A percentile compares a stretch with the other conserved stretches of the same genome.
These are phyloP conservation scores for Encarsia formosa DNA, from an alignment of 2,888 invertebrate genomes.

Conservation along the genomic window DNA sequence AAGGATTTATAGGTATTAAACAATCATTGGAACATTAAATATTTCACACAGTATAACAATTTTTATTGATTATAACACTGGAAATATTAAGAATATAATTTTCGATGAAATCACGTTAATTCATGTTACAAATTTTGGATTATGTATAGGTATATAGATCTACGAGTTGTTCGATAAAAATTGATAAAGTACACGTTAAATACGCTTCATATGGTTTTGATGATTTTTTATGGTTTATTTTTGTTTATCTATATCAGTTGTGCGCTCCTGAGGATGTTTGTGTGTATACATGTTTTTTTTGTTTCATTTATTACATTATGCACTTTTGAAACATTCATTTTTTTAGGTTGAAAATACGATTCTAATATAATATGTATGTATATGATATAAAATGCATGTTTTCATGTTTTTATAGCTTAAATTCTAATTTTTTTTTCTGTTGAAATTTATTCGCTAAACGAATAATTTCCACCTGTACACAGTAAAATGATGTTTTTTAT, in stretches of 20 bases:
- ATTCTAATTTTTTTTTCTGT: background rate
- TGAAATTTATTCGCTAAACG: slow-evolving; percentile 6
- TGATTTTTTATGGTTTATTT: slow-evolving; percentile 13
- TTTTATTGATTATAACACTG: slow-evolving; percentile 50
- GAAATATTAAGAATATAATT: slow-evolving; percentile 51
- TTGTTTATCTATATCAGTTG: background rate
- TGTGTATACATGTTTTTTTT: slow-evolving; percentile 6
- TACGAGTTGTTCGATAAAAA: slow-evolving; percentile 41
- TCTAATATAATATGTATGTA: slow-evolving; percentile 21
- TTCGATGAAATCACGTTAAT: slow-evolving; percentile 45
- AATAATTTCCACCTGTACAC: slow-evolving; percentile 17
- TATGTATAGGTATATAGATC: slow-evolving; percentile 41
- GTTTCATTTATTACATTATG: slow-evolving; percentile 8
- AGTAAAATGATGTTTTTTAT: slow-evolving; percentile 16
- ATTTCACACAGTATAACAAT: slow-evolving; percentile 46
- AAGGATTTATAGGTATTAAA: too few relatives aligned
- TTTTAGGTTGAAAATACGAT: slow-evolving; percentile 23
- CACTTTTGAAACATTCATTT: slow-evolving; percentile 17
- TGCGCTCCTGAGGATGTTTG: slow-evolving; percentile 1
- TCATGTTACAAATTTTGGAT: slow-evolving; percentile 46
- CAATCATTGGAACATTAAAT: background rate
- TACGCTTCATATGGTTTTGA: slow-evolving; percentile 21
- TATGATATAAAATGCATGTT: slow-evolving; percentile 4
- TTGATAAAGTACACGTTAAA: slow-evolving; percentile 37
- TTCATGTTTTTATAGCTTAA: background rate